Conservation (phyloP, 1,140 invertebrate species). For the Rhyzopertha dominica region DNA sequence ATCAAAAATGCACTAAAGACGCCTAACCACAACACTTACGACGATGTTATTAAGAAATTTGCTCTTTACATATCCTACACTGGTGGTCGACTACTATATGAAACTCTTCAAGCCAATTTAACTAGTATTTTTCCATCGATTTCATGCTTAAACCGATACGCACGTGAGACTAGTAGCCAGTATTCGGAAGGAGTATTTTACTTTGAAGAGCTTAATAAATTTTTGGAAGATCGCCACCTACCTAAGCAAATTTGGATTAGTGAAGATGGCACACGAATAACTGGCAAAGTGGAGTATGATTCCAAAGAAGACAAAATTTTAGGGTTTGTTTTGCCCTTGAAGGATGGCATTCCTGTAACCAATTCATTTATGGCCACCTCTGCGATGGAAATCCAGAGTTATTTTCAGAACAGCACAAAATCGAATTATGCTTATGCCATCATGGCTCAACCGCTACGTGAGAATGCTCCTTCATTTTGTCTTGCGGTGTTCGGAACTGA, state of each 20-base stretch:
- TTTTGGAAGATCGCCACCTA: constrained; percentile 4
- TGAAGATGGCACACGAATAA: constrained; percentile 7
- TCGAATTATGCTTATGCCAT: constrained; percentile 8
- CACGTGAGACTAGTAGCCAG: background rate
- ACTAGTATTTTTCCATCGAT: constrained; percentile 1
- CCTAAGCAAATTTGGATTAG: constrained; percentile 7
- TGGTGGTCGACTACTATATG: constrained; percentile 3
- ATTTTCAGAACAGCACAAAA: background rate
- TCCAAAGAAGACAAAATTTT: constrained; percentile 10
- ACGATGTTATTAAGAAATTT: constrained; percentile 1
- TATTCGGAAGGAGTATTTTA: constrained; percentile 1
- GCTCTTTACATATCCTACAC: background rate
- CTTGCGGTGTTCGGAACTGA: constrained; percentile 15
- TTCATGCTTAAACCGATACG: constrained; percentile 1
- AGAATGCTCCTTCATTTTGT: constrained; percentile 15
- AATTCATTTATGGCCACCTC: constrained; percentile 13
- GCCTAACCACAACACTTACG: background rate
- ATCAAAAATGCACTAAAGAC: no score
- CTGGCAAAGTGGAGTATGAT: constrained; percentile 14
- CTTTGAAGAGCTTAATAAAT: background rate
- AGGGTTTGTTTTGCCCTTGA: constrained; percentile 10
- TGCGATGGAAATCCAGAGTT: background rate
- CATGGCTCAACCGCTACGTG: constrained; percentile 15
- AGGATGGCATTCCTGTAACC: background rate
- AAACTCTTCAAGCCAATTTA: constrained; percentile 8